A percentile compares a stretch with the other conserved stretches of the same genome.
Conservation (phyloP, 2,797 vertebrate genomes). For the Psittacula derbiana region DNA sequence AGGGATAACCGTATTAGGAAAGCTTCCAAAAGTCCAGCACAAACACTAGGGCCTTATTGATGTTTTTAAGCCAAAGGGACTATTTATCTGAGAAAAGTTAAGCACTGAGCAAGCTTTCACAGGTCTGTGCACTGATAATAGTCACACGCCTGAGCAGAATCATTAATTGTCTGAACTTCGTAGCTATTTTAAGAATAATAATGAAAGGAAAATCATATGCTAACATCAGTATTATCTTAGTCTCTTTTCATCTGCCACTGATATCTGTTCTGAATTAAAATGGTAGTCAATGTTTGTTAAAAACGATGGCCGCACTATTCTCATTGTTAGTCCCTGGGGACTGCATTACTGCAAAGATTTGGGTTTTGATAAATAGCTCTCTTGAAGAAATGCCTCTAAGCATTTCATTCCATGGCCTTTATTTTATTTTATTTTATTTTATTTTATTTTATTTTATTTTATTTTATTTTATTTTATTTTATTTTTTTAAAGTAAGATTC, state of each 20-base stretch:
- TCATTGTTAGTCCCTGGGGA: neutral
- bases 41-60: neutral
- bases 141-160: neutral
- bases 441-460: neutral
- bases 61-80: neutral
- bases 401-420: neutral
- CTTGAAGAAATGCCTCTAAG: neutral
- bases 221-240: neutral
- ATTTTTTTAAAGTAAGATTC: neutral
- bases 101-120: neutral
- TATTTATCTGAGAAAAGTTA: neutral
- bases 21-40: slow-evolving; percentile 17
- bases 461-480: neutral
- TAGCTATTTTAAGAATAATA: neutral
- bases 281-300: neutral
- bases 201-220: neutral
- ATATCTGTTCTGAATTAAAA: neutral
- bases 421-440: no score
- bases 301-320: neutral
- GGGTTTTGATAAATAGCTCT: slow-evolving; percentile 8
- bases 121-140: neutral
- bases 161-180: neutral
- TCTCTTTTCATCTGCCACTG: neutral
- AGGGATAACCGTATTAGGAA: neutral
- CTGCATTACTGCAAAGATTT: neutral